Evolutionary conservation across 2,888 invertebrate species (phyloP).

Genomic region (Clivina fossor): DNA sequence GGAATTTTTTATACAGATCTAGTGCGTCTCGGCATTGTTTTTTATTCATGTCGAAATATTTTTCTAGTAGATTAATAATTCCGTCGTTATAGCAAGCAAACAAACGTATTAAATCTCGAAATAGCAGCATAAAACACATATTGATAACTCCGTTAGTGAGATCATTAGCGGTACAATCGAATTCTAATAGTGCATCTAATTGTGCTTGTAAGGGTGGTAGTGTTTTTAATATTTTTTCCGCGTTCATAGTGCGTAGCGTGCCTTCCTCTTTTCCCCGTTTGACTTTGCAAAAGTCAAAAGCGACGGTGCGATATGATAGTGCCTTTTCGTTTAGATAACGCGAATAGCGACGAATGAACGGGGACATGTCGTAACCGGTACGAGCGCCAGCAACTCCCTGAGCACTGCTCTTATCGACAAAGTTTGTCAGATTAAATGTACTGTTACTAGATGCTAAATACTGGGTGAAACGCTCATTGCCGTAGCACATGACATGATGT

Average conservation of each 20-base stretch:
- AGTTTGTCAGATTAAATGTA: conserved; percentile 96
- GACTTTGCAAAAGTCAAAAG: conserved; percentile 99
- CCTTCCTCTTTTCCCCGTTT: conserved; percentile 99
- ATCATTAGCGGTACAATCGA: conserved; percentile 97
- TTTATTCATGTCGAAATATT: conserved; percentile 99
- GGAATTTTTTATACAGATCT: conserved; percentile 98
- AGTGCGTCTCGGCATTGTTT: conserved; percentile 98
- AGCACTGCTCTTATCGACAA: conserved; percentile 95
- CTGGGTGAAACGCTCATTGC: conserved; percentile 99
- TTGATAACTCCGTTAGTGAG: conserved; percentile 94
- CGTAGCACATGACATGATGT: conserved; percentile 99
- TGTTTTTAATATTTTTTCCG: conserved; percentile 96
- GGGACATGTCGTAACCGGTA: conserved; percentile 96
- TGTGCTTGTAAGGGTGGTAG: conserved; percentile 95
- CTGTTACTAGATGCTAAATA: conserved; percentile 99
- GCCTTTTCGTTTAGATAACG: conserved; percentile 99
- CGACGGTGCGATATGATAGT: conserved; percentile 95
- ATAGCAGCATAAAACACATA: conserved; percentile 98
- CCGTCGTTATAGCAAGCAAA: conserved; percentile 99
- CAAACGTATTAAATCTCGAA: conserved; percentile 95
- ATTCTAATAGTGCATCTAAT: conserved; percentile 94
- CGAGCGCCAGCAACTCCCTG: conserved; percentile 81
- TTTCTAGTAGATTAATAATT: conserved; percentile 97
- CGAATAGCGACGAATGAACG: conserved; percentile 97
- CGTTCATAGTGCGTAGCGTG: conserved; percentile 94